Evolutionary conservation across 2,888 invertebrate species (phyloP).

Genomic region (Cantharis rufa): DNA sequence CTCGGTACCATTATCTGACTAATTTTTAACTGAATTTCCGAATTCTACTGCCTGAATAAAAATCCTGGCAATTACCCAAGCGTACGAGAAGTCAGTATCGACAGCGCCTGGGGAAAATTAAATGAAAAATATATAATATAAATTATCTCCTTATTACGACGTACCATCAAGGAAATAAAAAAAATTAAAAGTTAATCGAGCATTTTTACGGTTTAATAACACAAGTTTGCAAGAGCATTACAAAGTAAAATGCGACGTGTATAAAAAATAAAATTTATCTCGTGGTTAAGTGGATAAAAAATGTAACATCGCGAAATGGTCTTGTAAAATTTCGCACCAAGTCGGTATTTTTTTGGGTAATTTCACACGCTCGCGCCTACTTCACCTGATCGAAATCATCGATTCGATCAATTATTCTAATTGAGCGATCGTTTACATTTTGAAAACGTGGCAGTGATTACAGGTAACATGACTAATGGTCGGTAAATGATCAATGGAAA

Average conservation of each 20-base stretch:
- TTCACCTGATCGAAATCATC: conserved; percentile 23
- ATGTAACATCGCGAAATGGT: not conserved
- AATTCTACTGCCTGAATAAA: not conserved
- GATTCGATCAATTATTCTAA: conserved; percentile 26
- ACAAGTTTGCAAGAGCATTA: not conserved
- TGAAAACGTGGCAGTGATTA: conserved; percentile 32
- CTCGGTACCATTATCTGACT: too few species aligned
- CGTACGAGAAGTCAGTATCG: not conserved
- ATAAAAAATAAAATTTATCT: not conserved
- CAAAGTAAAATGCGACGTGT: not conserved
- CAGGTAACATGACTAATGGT: conserved; percentile 33
- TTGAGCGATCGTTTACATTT: conserved; percentile 32
- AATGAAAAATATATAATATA: not conserved
- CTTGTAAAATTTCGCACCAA: not conserved
- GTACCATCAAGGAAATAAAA: not conserved
- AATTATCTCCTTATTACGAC: not conserved
- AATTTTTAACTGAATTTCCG: too few species aligned
- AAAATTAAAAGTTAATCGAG: not conserved
- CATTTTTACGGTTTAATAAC: not conserved
- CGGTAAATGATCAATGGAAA: conserved; percentile 28
- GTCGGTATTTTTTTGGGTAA: conserved; percentile 19
- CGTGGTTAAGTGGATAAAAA: not conserved
- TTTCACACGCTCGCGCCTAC: conserved; percentile 28
- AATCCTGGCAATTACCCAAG: not conserved
- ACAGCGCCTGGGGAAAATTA: not conserved